Evolutionary conservation across 1,140 invertebrate species (phyloP), one percentile per base, ranked within the genome.

Genomic region (Uloborus diversus): DNA sequence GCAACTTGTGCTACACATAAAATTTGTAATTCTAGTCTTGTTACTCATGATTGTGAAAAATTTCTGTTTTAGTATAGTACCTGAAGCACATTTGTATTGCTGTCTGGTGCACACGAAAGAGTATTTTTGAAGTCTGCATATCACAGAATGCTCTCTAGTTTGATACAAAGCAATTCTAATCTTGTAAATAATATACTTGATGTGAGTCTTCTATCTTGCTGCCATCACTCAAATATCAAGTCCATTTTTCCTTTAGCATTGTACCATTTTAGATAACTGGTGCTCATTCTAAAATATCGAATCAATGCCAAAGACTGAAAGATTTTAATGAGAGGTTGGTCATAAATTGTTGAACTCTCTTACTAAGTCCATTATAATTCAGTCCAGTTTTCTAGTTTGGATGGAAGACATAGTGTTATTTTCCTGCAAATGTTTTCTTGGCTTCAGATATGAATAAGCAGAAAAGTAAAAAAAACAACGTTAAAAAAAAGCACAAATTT

Each of bases 301-400:
- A 53, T 53, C n/a, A 53, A 53, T 53, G 49, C 49, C 49, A 53
- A 53, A 53, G 49, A 53, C 49, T 53, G n/a, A n/a, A n/a, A n/a
- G n/a, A n/a, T n/a, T n/a, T n/a, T n/a, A n/a, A n/a, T n/a, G n/a
- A n/a, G n/a, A n/a, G n/a, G n/a, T n/a, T n/a, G n/a, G n/a, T n/a
- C n/a, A n/a, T n/a, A n/a, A n/a, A n/a, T n/a, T n/a, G n/a, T n/a
- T n/a, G n/a, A n/a, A n/a, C n/a, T n/a, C n/a, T n/a, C n/a, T n/a
- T n/a, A n/a, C n/a, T n/a, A n/a, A n/a, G n/a, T n/a, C n/a, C n/a
- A n/a, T n/a, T n/a, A n/a, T n/a, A n/a, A n/a, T n/a, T n/a, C n/a
- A n/a, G n/a, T n/a, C n/a, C n/a, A n/a, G n/a, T n/a, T n/a, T n/a
- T n/a, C n/a, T n/a, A n/a, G n/a, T n/a, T n/a, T n/a, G n/a, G n/a